Conservation (phyloP, 1,140 invertebrate genomes). For the Cotesia glomerata region DNA sequence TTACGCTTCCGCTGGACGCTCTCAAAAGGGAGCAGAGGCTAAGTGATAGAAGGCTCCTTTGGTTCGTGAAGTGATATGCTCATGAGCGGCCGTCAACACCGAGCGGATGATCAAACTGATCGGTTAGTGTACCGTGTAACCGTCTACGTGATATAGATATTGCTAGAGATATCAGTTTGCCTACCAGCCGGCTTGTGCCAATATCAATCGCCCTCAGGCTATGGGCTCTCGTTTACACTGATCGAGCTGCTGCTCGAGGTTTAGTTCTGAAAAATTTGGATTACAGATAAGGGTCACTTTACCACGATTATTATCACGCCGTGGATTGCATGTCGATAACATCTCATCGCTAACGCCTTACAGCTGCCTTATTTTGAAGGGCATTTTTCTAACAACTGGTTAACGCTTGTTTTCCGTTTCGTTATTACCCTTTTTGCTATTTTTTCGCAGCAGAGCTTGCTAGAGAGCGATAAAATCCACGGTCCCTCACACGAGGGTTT, state of each 20-base stretch:
- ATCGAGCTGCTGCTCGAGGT: background rate
- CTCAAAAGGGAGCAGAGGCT: background rate
- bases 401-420: too few species aligned
- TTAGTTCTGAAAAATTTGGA: background rate
- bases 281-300: background rate
- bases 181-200: slow-evolving; percentile 12
- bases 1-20: background rate
- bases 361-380: too few species aligned
- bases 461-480: too few species aligned
- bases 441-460: too few species aligned
- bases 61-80: background rate
- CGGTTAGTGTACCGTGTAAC: background rate
- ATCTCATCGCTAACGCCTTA: background rate
- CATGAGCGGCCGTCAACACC: background rate
- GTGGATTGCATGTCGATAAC: slow-evolving; percentile 1
- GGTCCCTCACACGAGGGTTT: too few species aligned
- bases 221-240: slow-evolving; percentile 3
- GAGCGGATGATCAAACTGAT: background rate
- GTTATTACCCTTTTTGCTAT: too few species aligned
- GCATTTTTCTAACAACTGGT: too few species aligned
- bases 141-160: background rate
- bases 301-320: background rate
- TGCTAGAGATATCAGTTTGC: slow-evolving; percentile 10
- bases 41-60: background rate
- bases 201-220: background rate